phyloP scores from a whole-genome alignment of 2,797 vertebrate genomes.

The Sebastes alutus region DNA sequence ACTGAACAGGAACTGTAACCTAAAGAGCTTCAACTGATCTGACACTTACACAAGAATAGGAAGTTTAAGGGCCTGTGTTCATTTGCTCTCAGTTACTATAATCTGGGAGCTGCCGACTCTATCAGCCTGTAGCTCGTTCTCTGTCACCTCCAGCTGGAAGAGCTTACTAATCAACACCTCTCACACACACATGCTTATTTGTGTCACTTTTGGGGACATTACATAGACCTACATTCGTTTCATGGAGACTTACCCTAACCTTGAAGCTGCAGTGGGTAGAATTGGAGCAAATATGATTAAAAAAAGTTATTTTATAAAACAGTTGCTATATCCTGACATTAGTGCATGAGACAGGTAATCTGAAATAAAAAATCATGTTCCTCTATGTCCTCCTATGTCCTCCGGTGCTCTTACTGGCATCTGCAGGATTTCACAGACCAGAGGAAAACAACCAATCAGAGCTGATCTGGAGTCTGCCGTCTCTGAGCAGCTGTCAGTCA shows the following conservation, averaged over 20 bases:
- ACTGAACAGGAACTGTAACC: background rate
- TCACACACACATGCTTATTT: background rate
- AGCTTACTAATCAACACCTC: conserved; percentile 41
- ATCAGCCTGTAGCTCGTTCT: conserved; percentile 6
- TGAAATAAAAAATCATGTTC: no score
- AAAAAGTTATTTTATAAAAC: no score
- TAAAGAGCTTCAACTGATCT: background rate
- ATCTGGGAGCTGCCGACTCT: conserved; percentile 16
- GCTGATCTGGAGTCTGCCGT: no score
- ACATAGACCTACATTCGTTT: background rate
- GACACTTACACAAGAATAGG: background rate
- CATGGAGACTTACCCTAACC: background rate
- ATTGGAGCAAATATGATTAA: no score
- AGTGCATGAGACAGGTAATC: no score
- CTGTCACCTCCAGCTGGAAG: conserved; percentile 66
- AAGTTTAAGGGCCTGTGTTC: background rate
- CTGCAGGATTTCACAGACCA: no score
- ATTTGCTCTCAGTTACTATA: background rate
- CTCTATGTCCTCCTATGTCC: no score
- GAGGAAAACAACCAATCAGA: no score
- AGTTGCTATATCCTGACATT: no score
- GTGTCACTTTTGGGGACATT: background rate
- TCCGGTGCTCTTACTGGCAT: no score
- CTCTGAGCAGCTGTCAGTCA: no score
- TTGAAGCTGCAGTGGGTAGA: background rate